phyloP scores from a whole-genome alignment of 2,888 invertebrate species.

The Drosophila glabriapex region DNA sequence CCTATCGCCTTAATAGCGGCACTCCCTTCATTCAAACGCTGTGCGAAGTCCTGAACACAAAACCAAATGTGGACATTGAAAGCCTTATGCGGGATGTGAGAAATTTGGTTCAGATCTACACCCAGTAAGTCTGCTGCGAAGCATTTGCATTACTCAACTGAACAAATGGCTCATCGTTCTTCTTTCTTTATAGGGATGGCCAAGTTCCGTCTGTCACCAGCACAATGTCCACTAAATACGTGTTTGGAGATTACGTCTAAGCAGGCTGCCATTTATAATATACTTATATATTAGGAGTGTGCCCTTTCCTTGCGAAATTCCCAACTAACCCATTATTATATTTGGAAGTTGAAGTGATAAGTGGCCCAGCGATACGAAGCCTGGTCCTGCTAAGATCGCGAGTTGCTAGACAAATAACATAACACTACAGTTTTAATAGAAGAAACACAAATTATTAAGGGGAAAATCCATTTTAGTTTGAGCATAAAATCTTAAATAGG shows the following conservation, averaged over 20 bases:
- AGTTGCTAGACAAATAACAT: neutral
- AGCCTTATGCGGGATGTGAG: conserved; percentile 81
- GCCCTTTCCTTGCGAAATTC: conserved; percentile 19
- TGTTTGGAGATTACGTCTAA: conserved; percentile 82
- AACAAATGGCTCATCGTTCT: neutral
- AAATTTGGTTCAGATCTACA: conserved; percentile 42
- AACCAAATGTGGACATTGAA: conserved; percentile 68
- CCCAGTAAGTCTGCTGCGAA: conserved; percentile 59
- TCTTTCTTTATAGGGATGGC: conserved; percentile 59
- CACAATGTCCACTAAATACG: conserved; percentile 81
- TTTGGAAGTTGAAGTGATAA: neutral
- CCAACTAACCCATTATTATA: conserved; percentile 18
- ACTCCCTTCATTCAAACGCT: conserved; percentile 83
- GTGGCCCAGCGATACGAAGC: neutral
- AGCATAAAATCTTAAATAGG: neutral
- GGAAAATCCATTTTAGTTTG: neutral
- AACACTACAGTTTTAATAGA: neutral
- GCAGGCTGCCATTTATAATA: neutral
- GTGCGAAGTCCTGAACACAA: conserved; percentile 71
- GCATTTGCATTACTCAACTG: neutral
- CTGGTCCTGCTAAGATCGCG: neutral
- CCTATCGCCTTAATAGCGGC: conserved; percentile 82
- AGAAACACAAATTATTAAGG: neutral
- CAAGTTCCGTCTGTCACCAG: conserved; percentile 83
- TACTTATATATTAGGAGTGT: neutral